phyloP scores from a whole-genome alignment of 2,113 vertebrate genomes.

The Brachypodius melanocephalos region DNA sequence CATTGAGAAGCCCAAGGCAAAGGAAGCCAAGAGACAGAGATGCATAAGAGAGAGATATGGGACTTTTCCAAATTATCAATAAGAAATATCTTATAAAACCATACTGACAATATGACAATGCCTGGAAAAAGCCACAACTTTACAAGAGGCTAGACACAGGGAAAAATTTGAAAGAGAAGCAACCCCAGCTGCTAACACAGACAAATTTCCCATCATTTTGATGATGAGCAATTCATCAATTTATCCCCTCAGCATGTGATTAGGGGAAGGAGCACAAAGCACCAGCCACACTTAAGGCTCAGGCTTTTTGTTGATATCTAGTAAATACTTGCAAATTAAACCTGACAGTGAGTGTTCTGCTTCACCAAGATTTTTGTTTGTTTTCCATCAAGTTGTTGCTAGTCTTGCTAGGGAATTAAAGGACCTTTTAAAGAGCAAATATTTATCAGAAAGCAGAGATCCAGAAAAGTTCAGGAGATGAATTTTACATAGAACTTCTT shows the following conservation, averaged over 20 bases:
- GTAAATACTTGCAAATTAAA: not conserved
- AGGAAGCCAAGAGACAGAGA: not conserved
- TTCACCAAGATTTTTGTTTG: not conserved
- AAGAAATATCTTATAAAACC: not conserved
- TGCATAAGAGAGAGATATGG: not conserved
- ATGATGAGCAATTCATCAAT: not conserved
- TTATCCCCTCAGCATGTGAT: not conserved
- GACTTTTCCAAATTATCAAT: not conserved
- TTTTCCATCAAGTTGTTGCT: not conserved
- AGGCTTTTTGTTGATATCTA: not conserved
- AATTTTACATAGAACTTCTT: not conserved
- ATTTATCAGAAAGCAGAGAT: not conserved
- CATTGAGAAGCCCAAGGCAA: not conserved
- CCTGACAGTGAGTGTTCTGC: not conserved
- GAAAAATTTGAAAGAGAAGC: not conserved
- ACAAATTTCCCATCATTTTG: not conserved
- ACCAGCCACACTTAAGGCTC: not conserved
- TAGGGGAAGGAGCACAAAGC: not conserved
- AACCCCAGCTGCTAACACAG: not conserved
- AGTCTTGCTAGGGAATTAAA: not conserved
- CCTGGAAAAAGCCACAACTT: not conserved
- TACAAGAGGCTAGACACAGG: not conserved
- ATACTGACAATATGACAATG: not conserved
- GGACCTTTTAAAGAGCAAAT: not conserved
- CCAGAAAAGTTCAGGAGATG: not conserved